These are phyloP conservation scores for Psittacula cyanocephala DNA, from an alignment of 2,113 vertebrate species.

Conservation along the genomic window DNA sequence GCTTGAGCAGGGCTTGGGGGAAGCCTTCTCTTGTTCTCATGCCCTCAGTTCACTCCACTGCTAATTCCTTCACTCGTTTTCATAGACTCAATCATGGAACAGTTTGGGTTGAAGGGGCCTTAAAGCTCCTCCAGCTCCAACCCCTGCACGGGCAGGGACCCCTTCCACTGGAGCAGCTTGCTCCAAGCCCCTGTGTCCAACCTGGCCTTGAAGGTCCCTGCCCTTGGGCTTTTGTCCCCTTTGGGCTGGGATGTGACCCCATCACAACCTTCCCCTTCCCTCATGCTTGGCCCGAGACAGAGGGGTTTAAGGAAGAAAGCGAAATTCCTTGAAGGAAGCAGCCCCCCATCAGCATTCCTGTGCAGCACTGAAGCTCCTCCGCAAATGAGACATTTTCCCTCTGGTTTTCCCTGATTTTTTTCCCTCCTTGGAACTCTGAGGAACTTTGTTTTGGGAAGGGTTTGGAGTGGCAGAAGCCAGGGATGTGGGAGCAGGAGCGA, in stretches of 20 bases:
- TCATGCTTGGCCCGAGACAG: accelerated
- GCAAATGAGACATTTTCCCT: neutral
- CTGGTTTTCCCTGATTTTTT: neutral
- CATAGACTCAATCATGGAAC: neutral
- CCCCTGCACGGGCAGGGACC: neutral
- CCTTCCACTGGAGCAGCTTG: neutral
- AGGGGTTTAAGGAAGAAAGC: neutral
- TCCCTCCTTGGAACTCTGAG: neutral
- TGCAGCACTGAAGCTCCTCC: accelerated
- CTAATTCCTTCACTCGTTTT: neutral
- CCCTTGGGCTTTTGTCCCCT: neutral
- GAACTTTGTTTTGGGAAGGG: neutral
- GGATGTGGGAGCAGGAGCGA: neutral
- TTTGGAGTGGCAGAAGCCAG: neutral
- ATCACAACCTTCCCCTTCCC: neutral
- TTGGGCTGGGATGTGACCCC: neutral
- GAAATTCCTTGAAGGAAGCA: neutral
- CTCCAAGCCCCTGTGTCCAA: neutral
- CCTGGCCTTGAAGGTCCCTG: neutral
- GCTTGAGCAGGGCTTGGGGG: neutral
- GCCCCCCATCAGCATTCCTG: accelerated
- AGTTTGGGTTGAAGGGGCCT: neutral
- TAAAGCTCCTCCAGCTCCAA: neutral
- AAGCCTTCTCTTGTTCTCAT: neutral
- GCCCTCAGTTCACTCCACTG: neutral